Evolutionary conservation across 1,140 invertebrate genomes (phyloP).

Genomic region (Camponotus pennsylvanicus): DNA sequence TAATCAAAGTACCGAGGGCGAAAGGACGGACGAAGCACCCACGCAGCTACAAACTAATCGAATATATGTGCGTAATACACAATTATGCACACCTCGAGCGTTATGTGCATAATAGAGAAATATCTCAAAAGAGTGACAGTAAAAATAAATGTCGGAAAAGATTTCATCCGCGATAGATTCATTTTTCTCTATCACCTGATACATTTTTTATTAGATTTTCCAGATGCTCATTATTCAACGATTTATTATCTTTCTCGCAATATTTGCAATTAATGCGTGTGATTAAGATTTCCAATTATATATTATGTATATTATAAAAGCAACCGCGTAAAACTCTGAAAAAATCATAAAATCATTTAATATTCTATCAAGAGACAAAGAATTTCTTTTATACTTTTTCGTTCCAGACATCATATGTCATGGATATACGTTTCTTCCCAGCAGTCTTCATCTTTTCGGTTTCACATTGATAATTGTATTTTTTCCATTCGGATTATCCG

Average conservation of each 20-base stretch:
- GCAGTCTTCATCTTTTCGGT: neutral
- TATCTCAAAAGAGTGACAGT: neutral
- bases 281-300: neutral
- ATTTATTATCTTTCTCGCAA: neutral
- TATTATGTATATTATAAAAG: neutral
- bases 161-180: conserved; percentile 2
- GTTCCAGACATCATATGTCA: neutral
- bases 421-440: neutral
- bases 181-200: neutral
- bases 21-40: neutral
- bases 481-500: neutral
- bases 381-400: neutral
- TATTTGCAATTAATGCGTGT: neutral
- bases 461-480: neutral
- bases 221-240: neutral
- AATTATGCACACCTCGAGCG: neutral
- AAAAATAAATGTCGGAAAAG: conserved; percentile 5
- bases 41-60: conserved; percentile 1
- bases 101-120: neutral
- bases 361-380: neutral
- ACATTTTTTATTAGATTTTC: neutral
- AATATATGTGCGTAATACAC: neutral
- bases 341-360: neutral
- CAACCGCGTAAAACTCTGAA: neutral
- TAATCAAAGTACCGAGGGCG: neutral